A percentile compares a stretch with the other conserved stretches of the same genome.
Conservation (phyloP, 1,140 invertebrate genomes). For the Tetramorium simillimum region DNA sequence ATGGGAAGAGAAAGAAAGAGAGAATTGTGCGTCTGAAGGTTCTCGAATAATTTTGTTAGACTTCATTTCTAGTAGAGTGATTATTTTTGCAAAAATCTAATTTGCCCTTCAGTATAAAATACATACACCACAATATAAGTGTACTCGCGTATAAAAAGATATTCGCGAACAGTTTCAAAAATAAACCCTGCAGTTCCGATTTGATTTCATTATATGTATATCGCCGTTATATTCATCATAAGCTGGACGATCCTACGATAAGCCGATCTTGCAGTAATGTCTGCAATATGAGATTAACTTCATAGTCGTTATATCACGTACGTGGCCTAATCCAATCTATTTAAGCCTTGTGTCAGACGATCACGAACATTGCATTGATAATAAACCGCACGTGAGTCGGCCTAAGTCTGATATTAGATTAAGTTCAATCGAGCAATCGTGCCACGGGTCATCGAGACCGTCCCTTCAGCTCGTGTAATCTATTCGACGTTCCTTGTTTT, state of each 20-base stretch:
- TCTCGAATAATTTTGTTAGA: neutral
- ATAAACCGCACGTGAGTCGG: constrained; percentile 60
- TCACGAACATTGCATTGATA: constrained; percentile 69
- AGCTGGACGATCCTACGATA: neutral
- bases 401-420: constrained; percentile 68
- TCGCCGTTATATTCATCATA: constrained; percentile 9
- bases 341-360: constrained; percentile 62
- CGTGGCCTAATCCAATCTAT: constrained; percentile 69
- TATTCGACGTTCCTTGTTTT: neutral
- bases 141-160: neutral
- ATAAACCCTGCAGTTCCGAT: neutral
- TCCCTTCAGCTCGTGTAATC: constrained; percentile 37
- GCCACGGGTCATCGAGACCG: constrained; percentile 16
- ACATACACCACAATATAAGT: neutral
- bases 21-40: neutral
- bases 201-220: neutral
- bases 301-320: constrained; percentile 54
- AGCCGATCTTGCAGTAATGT: constrained; percentile 22
- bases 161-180: neutral
- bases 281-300: constrained; percentile 58
- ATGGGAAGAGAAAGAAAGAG: neutral
- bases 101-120: neutral
- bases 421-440: constrained; percentile 60
- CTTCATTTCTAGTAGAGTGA: neutral
- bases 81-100: neutral